Evolutionary conservation across 1,140 invertebrate species (phyloP).

Genomic region (Yoshiicerus persimilis): DNA sequence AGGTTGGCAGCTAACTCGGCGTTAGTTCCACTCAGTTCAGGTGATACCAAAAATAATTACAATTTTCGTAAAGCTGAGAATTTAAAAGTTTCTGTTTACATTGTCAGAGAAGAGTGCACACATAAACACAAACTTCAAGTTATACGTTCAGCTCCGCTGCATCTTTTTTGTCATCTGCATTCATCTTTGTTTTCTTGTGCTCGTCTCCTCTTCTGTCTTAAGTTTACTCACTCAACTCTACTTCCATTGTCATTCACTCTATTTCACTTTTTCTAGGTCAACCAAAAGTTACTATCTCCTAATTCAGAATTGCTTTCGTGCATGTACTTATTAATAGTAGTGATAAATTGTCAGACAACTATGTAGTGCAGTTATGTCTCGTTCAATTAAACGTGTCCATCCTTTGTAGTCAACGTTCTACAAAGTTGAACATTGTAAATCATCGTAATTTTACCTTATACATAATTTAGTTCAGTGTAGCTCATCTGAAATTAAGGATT

Average conservation of each 20-base stretch:
- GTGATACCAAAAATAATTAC: neutral
- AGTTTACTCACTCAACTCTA: neutral
- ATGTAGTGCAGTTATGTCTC: neutral
- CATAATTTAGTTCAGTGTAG: too few relatives aligned
- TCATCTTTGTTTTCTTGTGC: too few relatives aligned
- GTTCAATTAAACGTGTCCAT: neutral
- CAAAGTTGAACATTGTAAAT: neutral
- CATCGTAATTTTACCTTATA: neutral
- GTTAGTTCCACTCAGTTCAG: too few relatives aligned
- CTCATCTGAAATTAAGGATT: too few relatives aligned
- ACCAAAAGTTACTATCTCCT: neutral
- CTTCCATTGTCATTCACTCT: neutral
- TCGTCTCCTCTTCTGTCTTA: neutral
- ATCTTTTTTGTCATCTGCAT: neutral
- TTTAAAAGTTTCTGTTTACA: neutral
- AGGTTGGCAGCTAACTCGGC: neutral
- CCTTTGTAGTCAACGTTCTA: neutral
- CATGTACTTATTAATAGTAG: neutral
- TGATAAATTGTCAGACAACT: neutral
- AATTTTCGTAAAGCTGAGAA: neutral
- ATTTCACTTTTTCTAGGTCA: constrained; percentile 14
- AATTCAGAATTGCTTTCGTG: neutral
- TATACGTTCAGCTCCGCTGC: neutral
- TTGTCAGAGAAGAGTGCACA: too few relatives aligned
- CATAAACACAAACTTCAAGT: neutral